Conservation (phyloP, 2,888 invertebrate genomes). For the Dysmachus trigonus region DNA sequence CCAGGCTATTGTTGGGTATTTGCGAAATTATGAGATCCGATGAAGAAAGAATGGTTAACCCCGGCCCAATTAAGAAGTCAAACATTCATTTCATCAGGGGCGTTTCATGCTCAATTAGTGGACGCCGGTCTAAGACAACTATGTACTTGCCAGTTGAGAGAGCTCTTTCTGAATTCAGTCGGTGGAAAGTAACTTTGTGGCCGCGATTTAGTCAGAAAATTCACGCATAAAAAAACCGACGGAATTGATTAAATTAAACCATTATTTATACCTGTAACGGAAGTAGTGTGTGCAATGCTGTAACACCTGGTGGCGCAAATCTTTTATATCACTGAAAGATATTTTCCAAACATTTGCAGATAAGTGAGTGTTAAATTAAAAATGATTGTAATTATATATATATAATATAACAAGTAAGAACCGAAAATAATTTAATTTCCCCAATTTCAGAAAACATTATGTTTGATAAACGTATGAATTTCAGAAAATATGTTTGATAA, state of each 20-base stretch:
- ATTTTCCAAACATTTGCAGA: too few relatives aligned
- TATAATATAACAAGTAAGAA: too few relatives aligned
- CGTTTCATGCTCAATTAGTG: conserved; percentile 13
- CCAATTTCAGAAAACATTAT: too few relatives aligned
- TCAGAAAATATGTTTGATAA: too few relatives aligned
- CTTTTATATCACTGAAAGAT: neutral
- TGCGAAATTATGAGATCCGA: neutral
- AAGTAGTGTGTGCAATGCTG: neutral
- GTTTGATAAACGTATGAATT: too few relatives aligned
- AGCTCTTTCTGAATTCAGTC: neutral
- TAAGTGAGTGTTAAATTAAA: too few relatives aligned
- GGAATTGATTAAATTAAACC: neutral
- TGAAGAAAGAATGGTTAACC: conserved; percentile 38
- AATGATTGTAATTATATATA: too few relatives aligned
- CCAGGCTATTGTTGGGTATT: neutral
- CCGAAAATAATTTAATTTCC: too few relatives aligned
- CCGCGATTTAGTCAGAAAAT: neutral
- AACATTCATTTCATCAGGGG: conserved; percentile 17
- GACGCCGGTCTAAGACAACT: neutral
- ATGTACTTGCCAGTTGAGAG: neutral
- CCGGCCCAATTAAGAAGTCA: conserved; percentile 43
- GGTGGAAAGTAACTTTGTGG: neutral
- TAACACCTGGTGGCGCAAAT: neutral
- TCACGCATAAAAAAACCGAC: neutral
- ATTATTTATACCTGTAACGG: neutral